These are phyloP conservation scores for Neoitamus cyanurus DNA, from an alignment of 2,888 invertebrate genomes.

Conservation along the genomic window DNA sequence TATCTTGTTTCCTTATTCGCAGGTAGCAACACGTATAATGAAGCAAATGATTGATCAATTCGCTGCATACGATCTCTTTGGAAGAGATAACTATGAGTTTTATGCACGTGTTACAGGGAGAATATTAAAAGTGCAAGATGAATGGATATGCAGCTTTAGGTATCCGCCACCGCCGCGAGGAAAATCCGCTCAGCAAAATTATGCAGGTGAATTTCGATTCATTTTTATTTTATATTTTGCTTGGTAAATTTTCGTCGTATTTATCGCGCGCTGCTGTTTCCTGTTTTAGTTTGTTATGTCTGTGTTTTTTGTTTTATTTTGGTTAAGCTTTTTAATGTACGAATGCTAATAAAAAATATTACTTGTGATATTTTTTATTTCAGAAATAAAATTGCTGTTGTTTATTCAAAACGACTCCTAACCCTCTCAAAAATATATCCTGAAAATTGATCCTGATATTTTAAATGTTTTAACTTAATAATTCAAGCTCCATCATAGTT, in stretches of 20 bases:
- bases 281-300: slow-evolving; percentile 4
- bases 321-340: background rate
- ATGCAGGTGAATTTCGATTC: slow-evolving; percentile 69
- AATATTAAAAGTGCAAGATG: slow-evolving; percentile 91
- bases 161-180: slow-evolving; percentile 81
- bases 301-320: background rate
- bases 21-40: slow-evolving; percentile 96
- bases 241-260: background rate
- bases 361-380: slow-evolving; percentile 5
- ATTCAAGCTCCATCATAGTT: too few relatives aligned
- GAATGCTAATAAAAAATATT: slow-evolving; percentile 5
- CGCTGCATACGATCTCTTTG: slow-evolving; percentile 94
- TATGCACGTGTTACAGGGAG: slow-evolving; percentile 94
- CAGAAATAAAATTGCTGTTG: background rate
- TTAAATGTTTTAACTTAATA: too few relatives aligned
- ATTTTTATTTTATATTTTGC: background rate
- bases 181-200: slow-evolving; percentile 74
- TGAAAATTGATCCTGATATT: background rate
- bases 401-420: background rate
- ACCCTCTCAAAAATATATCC: background rate
- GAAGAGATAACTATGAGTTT: slow-evolving; percentile 93
- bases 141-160: slow-evolving; percentile 95
- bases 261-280: background rate
- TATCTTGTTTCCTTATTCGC: slow-evolving; percentile 50
- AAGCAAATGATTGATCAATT: slow-evolving; percentile 97